Evolutionary conservation across 2,888 invertebrate species (phyloP), one percentile per base, ranked within the genome.

Genomic region (Lepidonotus clava): DNA sequence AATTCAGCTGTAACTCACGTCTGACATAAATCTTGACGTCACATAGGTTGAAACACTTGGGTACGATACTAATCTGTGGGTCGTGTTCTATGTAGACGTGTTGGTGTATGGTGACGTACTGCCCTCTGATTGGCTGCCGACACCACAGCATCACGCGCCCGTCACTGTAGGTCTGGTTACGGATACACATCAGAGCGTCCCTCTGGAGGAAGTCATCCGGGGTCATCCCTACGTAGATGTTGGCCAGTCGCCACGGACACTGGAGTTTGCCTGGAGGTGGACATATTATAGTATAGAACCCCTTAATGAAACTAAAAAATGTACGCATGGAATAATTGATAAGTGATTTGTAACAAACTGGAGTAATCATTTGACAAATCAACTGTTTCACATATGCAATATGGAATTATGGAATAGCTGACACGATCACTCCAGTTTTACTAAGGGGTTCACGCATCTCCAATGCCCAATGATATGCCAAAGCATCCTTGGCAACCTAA

Each of bases 21-120:
- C 6, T 28, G 66, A 66, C 28, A n/a, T 66, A 66, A 24, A 66
- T n/a, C 28, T 28, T 66, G 66, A 66, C 66, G 66, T 66, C 66
- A 66, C 66, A 66, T 6, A 66, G 6, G n/a, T 28, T 66, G 66
- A 66, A n/a, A n/a, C 66, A 66, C 24, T 66, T 28, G 28, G 66
- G n/a, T 6, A 24, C 8, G 11, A 5, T 14, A 6, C 8, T 8
- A 14, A 8, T 66, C 24, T 24, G 28, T 8, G 24, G 24, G n/a
- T n/a, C 66, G n/a, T 6, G n/a, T 8, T 66, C 24, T 6, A 24
- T 6, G 66, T 66, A 66, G n/a, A n/a, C 66, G 28, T 66, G 66
- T 66, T n/a, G 28, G 8, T n/a, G 28, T 66, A 66, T n/a, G 11
- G 66, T 66, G 24, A 66, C 24, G 66, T 66, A 66, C 66, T 66